Evolutionary conservation across 53 echinoderm and acorn worm genomes (phyloP).

Genomic region (Apostichopus leukothele): DNA sequence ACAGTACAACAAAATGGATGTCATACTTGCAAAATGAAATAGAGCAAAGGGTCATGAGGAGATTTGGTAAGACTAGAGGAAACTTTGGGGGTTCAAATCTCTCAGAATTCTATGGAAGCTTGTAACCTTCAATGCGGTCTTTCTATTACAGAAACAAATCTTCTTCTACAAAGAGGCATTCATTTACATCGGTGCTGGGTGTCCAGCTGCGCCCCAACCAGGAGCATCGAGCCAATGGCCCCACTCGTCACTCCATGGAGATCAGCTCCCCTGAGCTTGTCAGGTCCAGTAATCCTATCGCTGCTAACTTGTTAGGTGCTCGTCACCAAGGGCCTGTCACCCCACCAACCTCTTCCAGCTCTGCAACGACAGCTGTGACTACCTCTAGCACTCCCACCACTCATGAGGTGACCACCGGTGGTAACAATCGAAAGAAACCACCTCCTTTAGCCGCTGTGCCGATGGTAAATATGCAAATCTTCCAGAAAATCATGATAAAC

Average conservation of each 20-base stretch:
- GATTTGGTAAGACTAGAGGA: no score
- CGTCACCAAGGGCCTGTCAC: conserved; percentile 25
- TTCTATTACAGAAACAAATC: conserved; percentile 68
- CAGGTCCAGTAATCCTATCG: conserved; percentile 86
- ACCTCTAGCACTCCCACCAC: not conserved
- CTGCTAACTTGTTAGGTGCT: conserved; percentile 77
- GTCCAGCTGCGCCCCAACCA: conserved; percentile 66
- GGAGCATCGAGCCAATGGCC: conserved; percentile 37
- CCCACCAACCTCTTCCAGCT: conserved; percentile 6
- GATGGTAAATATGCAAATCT: not conserved
- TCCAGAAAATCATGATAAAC: no score
- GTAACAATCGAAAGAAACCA: conserved; percentile 6
- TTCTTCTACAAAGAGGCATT: conserved; percentile 77
- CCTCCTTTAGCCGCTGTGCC: conserved; percentile 26
- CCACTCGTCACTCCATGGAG: conserved; percentile 92
- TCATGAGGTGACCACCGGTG: not conserved
- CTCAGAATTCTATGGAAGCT: no score
- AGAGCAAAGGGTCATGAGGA: no score
- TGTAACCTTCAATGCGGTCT: no score
- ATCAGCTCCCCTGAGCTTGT: conserved; percentile 91
- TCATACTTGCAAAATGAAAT: no score
- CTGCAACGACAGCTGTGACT: conserved; percentile 9
- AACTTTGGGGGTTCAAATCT: no score
- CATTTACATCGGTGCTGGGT: conserved; percentile 81
- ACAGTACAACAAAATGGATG: no score